These are phyloP conservation scores for Caprella mutica DNA, from an alignment of 2,888 invertebrate species.

Conservation along the genomic window DNA sequence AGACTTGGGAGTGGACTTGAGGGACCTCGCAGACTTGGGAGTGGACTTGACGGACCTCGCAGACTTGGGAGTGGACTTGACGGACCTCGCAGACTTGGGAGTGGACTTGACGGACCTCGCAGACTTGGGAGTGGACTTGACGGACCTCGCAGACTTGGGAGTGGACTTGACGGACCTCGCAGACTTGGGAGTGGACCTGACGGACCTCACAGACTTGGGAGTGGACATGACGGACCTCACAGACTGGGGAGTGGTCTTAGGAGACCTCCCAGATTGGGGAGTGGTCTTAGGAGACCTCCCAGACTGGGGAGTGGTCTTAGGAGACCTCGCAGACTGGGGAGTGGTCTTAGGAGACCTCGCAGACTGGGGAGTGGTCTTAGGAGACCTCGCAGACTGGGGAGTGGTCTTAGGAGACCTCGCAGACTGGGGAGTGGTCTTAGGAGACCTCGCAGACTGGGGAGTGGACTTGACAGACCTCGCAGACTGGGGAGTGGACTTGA, in stretches of 20 bases:
- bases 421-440: background rate
- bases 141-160: background rate
- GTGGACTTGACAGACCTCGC: background rate
- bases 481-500: background rate
- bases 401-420: background rate
- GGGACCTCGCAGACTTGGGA: background rate
- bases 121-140: background rate
- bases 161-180: background rate
- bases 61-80: background rate
- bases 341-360: background rate
- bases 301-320: background rate
- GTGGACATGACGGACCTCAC: background rate
- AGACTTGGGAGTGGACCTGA: background rate
- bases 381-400: background rate
- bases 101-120: background rate
- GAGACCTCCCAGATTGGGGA: no score
- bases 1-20: background rate
- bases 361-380: background rate
- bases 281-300: no score
- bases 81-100: background rate
- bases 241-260: background rate
- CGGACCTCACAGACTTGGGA: background rate
- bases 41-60: background rate
- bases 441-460: background rate
- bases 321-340: background rate